These are phyloP conservation scores for Drosophila lowei DNA, from an alignment of 1,140 invertebrate species.

Conservation along the genomic window DNA sequence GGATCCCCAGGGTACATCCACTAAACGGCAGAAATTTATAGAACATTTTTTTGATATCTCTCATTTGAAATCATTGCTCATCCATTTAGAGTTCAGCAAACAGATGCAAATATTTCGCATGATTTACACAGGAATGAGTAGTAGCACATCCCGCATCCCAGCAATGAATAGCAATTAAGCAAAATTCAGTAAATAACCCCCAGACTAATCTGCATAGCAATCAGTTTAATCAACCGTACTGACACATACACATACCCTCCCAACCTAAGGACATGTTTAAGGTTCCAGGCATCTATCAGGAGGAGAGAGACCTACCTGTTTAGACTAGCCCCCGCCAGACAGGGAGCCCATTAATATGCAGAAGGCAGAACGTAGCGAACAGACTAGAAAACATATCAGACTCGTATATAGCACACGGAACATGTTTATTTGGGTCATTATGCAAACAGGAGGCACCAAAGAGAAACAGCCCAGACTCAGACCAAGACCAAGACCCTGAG, in stretches of 20 bases:
- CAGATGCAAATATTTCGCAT: no score
- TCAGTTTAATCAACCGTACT: slow-evolving; percentile 11
- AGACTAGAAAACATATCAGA: slow-evolving; percentile 18
- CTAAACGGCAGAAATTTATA: no score
- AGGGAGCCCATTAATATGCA: slow-evolving; percentile 59
- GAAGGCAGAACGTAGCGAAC: slow-evolving; percentile 18
- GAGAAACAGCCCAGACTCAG: background rate
- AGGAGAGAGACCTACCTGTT: background rate
- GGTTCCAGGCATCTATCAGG: background rate
- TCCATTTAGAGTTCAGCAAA: no score
- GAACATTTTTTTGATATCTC: no score
- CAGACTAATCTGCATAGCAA: slow-evolving; percentile 8
- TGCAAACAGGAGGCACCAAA: slow-evolving; percentile 33
- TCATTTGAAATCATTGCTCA: no score
- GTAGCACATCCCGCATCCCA: background rate
- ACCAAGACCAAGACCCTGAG: background rate
- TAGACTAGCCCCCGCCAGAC: background rate
- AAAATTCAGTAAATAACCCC: slow-evolving; percentile 1
- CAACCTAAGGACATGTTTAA: slow-evolving; percentile 2
- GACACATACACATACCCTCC: background rate
- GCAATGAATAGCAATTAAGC: background rate
- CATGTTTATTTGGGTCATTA: slow-evolving; percentile 68
- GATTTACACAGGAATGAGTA: no score
- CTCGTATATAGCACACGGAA: slow-evolving; percentile 10
- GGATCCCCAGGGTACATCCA: no score